Base-by-base conservation (phyloP, 2,797 vertebrate species). In the Mormyrus hasselquistii region DNA sequence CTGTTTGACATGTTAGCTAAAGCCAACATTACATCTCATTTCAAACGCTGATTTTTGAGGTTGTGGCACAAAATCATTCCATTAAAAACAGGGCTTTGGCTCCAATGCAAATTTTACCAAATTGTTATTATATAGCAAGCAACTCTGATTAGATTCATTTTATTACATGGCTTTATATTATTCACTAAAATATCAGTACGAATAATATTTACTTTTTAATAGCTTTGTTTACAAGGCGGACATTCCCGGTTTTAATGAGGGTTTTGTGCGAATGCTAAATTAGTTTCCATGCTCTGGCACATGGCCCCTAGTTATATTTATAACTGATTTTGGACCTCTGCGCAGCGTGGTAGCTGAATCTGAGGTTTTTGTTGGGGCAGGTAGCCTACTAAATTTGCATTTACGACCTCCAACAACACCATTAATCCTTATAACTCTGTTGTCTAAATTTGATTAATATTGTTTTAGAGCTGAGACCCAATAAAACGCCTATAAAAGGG, bases 401-500 rank as follows among this genome's bases (percentile, higher is more conserved):
- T 86, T 82, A 90, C 85, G 84, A 89, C 90, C 85, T 88, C 88
- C 86, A 16, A 82, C 73, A 53, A 86, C 49, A 86, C 89, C 89
- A 91, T 91, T 90, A 84, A 87, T 91, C 89, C 90, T 93, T 90
- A 91, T 93, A 93, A 92, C 6, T 76, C 88, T 89, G 73, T 89
- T 87, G 91, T 22, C 55, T 52, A 86, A 88, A 92, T 92, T 90
- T 92, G 92, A 94, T 88, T 92, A 91, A 93, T 94, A 92, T 92
- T 92, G 91, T 92, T 93, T 91, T 91, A 92, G 89, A 83, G 89
- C 86, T 73, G 57, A 88, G 1, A 19, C 53, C 89, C 90, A 92
- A 91, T 92, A 93, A 93, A 83, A 59, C 92, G 91, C 93, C 91
- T 89, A 94, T 94, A 92, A 92, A 88, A 19, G 73, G 89, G 89